Conservation (phyloP, 2,113 vertebrate genomes). For the Tenebrosternarchus preto region DNA sequence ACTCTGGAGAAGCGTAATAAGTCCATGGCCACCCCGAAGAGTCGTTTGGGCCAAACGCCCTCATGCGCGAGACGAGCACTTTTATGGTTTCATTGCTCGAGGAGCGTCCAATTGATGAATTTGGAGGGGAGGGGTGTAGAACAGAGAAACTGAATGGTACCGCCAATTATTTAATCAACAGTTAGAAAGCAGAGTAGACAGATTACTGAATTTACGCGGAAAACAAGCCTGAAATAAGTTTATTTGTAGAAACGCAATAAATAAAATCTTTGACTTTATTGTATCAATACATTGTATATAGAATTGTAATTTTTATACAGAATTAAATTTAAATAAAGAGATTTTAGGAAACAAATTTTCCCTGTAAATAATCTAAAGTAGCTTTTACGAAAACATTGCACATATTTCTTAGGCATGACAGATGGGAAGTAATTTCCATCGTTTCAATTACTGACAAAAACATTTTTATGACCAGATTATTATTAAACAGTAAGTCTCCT, state of each 20-base stretch:
- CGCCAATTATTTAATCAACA: neutral
- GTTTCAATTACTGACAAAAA: neutral
- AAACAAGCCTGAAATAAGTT: neutral
- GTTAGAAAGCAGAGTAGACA: neutral
- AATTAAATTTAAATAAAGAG: no score
- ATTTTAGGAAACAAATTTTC: no score
- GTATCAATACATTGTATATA: no score
- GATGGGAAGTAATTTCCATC: neutral
- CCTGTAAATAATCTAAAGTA: no score
- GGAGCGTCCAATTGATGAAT: neutral
- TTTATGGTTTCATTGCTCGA: constrained; percentile 16
- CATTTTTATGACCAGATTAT: constrained; percentile 11
- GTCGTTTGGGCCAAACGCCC: neutral
- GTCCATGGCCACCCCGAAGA: constrained; percentile 32
- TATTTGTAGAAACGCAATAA: neutral
- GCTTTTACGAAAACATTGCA: neutral
- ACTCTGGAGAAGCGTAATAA: neutral
- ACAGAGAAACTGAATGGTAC: neutral
- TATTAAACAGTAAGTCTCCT: neutral
- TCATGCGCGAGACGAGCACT: neutral
- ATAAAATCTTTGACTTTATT: neutral
- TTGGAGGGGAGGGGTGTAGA: neutral
- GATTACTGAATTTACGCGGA: neutral
- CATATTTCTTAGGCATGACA: neutral
- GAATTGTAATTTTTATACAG: no score